phyloP scores from a whole-genome alignment of 2,113 vertebrate species.

The Microcebus lehilahytsara region DNA sequence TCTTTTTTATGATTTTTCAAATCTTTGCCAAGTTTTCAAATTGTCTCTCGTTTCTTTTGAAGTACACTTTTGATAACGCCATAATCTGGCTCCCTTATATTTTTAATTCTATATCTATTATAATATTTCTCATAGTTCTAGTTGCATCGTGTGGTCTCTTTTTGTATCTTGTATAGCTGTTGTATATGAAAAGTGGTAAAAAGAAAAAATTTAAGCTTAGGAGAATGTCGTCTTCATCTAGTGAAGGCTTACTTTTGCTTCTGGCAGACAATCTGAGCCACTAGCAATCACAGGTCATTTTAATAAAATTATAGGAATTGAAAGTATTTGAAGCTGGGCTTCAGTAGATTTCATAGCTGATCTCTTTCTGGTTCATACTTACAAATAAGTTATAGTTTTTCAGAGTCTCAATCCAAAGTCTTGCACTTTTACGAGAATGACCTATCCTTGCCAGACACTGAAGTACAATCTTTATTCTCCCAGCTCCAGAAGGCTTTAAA shows the following conservation, averaged over 20 bases:
- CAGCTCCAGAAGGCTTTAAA: not conserved
- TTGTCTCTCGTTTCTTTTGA: not conserved
- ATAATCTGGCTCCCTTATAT: not conserved
- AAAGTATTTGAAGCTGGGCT: not conserved
- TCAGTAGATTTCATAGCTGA: not conserved
- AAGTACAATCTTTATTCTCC: not conserved
- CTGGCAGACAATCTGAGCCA: not conserved
- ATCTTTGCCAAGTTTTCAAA: not conserved
- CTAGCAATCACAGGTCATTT: not conserved
- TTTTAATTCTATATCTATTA: not conserved
- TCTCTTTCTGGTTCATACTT: not conserved
- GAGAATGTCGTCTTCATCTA: not conserved
- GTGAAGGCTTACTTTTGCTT: not conserved
- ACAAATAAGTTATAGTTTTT: not conserved
- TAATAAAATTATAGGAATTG: not conserved
- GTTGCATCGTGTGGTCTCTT: not conserved
- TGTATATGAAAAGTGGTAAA: not conserved
- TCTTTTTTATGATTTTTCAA: not conserved
- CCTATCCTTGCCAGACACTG: not conserved
- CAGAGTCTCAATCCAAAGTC: not conserved
- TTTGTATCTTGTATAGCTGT: not conserved
- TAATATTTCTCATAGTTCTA: not conserved
- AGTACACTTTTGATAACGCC: not conserved
- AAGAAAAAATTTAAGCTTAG: not conserved
- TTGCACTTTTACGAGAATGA: not conserved